These are phyloP conservation scores for Crioceris asparagi DNA, from an alignment of 2,888 invertebrate genomes.

Conservation along the genomic window DNA sequence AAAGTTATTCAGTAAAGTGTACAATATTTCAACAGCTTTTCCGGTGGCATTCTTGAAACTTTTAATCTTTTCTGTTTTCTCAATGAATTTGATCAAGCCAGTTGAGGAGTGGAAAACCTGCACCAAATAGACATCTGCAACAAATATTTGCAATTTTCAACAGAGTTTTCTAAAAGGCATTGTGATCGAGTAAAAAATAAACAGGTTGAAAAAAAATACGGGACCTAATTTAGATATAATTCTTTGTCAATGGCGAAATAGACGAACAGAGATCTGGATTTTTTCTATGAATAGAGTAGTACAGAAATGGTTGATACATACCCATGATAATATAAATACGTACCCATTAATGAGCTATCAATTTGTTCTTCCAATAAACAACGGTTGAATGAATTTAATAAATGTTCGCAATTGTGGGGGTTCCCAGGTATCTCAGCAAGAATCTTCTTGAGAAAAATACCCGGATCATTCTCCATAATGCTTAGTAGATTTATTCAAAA, in stretches of 20 bases:
- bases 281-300: too few relatives aligned
- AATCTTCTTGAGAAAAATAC: too few relatives aligned
- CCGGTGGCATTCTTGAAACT: slow-evolving; percentile 22
- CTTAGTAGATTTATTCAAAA: too few relatives aligned
- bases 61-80: slow-evolving; percentile 17
- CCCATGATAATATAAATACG: background rate
- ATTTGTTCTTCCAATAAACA: slow-evolving; percentile 24
- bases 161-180: slow-evolving; percentile 1
- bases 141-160: too few relatives aligned
- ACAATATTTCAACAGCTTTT: slow-evolving; percentile 28
- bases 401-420: too few relatives aligned
- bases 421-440: too few relatives aligned
- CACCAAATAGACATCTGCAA: slow-evolving; percentile 28
- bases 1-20: slow-evolving; percentile 30
- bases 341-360: slow-evolving; percentile 21
- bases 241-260: too few relatives aligned
- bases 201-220: background rate
- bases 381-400: slow-evolving; percentile 21
- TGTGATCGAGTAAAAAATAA: background rate
- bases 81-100: slow-evolving; percentile 26
- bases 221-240: too few relatives aligned
- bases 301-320: background rate
- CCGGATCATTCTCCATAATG: too few relatives aligned
- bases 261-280: too few relatives aligned
- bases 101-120: slow-evolving; percentile 26